A percentile compares a stretch with the other conserved stretches of the same genome.
These are phyloP conservation scores for Hofmannophila pseudospretella DNA, from an alignment of 2,888 invertebrate species.

Conservation along the genomic window DNA sequence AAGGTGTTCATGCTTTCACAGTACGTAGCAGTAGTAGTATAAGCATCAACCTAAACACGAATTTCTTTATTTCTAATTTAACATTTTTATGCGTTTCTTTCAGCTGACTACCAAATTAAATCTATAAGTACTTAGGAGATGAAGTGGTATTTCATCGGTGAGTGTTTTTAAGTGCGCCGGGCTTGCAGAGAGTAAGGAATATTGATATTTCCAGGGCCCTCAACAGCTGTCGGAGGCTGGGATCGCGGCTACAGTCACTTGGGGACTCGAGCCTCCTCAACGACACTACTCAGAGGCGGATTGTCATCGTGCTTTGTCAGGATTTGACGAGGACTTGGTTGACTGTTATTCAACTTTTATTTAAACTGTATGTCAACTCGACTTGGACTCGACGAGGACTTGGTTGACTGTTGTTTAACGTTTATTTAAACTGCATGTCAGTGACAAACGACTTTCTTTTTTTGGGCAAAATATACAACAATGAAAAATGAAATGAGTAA, in stretches of 20 bases:
- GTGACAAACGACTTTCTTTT: no score
- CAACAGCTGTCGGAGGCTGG: constrained; percentile 31
- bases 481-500: no score
- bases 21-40: no score
- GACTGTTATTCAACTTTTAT: constrained; percentile 13
- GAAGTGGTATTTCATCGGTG: constrained; percentile 31
- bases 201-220: constrained; percentile 51
- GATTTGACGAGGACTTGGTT: constrained; percentile 35
- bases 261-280: constrained; percentile 43
- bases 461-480: no score
- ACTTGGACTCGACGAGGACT: constrained; percentile 33
- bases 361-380: no score
- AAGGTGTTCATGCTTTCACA: no score
- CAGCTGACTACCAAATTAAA: no score
- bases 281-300: constrained; percentile 39
- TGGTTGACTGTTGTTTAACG: constrained; percentile 24
- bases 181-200: constrained; percentile 32
- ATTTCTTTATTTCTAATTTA: no score
- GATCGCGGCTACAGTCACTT: constrained; percentile 46
- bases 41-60: no score
- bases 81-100: no score
- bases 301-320: constrained; percentile 59
- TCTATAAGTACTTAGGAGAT: not conserved
- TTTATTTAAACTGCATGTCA: no score
- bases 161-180: constrained; percentile 21